Evolutionary conservation across 2,888 invertebrate species (phyloP).

Genomic region (Punctoribates punctum): DNA sequence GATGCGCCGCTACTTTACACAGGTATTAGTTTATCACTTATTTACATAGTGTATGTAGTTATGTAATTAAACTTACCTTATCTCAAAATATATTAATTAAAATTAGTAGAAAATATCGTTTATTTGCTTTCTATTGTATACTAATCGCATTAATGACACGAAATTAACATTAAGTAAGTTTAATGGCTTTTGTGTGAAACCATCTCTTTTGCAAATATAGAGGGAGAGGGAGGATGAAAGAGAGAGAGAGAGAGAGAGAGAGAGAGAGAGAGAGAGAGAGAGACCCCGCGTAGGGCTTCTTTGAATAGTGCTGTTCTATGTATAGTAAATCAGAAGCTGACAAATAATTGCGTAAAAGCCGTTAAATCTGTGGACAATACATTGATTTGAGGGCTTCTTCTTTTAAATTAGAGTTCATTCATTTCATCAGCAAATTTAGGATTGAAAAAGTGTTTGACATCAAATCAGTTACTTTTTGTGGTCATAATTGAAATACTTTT

Average conservation of each 20-base stretch:
- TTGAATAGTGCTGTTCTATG: conserved; percentile 1
- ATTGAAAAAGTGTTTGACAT: no score
- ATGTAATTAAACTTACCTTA: no score
- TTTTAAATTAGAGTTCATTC: not conserved
- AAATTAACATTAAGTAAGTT: conserved; percentile 33
- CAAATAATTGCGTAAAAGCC: conserved; percentile 22
- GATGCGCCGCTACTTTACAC: not conserved
- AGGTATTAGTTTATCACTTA: not conserved
- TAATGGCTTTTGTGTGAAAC: not conserved
- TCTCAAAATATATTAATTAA: no score
- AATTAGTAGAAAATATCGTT: not conserved
- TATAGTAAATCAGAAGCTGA: not conserved
- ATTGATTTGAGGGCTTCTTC: not conserved
- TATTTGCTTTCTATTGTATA: not conserved
- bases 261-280: no score
- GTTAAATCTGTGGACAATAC: conserved; percentile 21
- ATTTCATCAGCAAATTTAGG: no score
- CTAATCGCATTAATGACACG: conserved; percentile 29
- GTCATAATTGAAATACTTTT: no score
- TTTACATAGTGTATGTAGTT: no score
- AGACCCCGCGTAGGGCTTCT: no score
- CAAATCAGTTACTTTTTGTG: no score
- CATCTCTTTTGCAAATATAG: conserved; percentile 9
- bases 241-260: no score
- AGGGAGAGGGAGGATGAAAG: no score